Evolutionary conservation across 30 jellyfish, hydroid and myxozoan genomes (phyloP).

Genomic region (Hydra vulgaris): DNA sequence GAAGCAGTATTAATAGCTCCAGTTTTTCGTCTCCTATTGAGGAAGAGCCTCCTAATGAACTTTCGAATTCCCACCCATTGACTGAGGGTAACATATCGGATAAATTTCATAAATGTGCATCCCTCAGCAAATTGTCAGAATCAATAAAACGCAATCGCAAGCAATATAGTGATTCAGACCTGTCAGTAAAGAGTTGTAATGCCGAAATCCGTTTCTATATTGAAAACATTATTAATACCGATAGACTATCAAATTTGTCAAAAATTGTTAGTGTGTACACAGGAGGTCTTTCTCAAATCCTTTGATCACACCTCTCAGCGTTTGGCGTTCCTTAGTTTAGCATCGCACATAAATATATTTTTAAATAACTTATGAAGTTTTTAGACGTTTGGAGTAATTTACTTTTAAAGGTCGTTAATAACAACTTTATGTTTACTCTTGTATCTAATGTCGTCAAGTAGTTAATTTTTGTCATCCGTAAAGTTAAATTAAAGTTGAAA

Average conservation of each 20-base stretch:
- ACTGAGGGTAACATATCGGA: neutral
- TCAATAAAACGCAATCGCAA: neutral
- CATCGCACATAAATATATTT: neutral
- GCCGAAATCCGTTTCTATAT: neutral
- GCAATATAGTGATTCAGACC: neutral
- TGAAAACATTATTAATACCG: neutral
- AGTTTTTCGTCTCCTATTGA: conserved; percentile 51
- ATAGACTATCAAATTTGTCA: neutral
- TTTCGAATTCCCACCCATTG: neutral
- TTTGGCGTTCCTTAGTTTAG: neutral
- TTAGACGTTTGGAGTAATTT: too few relatives aligned
- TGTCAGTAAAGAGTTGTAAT: neutral
- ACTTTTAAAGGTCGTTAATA: too few relatives aligned
- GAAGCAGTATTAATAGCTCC: conserved; percentile 32
- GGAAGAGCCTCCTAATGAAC: conserved; percentile 40
- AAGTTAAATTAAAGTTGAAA: too few relatives aligned
- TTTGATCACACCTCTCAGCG: neutral
- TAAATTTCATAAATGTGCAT: neutral
- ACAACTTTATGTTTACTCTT: too few relatives aligned
- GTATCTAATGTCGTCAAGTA: too few relatives aligned
- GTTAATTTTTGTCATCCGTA: too few relatives aligned
- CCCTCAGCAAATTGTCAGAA: neutral
- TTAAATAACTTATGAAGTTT: too few relatives aligned
- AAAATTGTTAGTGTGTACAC: neutral
- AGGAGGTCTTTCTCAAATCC: neutral